phyloP scores from a whole-genome alignment of 1,140 invertebrate species.

The Lepidurus couesii region DNA sequence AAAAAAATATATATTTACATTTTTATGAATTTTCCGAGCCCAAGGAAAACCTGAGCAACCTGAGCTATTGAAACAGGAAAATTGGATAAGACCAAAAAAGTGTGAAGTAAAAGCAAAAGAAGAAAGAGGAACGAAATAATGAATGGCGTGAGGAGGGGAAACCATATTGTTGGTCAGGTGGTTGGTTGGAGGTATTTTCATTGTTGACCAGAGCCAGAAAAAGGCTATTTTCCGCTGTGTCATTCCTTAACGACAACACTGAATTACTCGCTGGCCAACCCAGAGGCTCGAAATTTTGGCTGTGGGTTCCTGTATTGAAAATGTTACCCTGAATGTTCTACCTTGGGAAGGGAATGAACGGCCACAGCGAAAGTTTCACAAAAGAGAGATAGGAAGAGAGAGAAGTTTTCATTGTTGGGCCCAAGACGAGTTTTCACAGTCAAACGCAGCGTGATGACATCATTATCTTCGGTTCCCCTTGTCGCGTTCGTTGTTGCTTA shows the following conservation, averaged over 20 bases:
- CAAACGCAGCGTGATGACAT: background rate
- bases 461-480: background rate
- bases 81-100: background rate
- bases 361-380: too few relatives aligned
- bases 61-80: too few relatives aligned
- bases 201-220: background rate
- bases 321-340: too few relatives aligned
- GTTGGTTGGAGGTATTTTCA: slow-evolving; percentile 8
- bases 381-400: background rate
- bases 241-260: background rate
- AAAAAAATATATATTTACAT: background rate
- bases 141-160: background rate
- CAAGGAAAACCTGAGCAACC: too few relatives aligned
- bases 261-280: background rate
- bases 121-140: background rate
- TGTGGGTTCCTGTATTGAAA: background rate
- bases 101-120: background rate
- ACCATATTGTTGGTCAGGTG: background rate
- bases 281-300: background rate
- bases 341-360: too few relatives aligned
- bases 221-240: slow-evolving; percentile 14
- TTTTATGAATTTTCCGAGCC: background rate
- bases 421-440: background rate
- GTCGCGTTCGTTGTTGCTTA: background rate
- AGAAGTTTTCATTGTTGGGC: slow-evolving; percentile 8